Conservation (phyloP, 2,888 invertebrate species). For the Ganaspis brasiliensis region DNA sequence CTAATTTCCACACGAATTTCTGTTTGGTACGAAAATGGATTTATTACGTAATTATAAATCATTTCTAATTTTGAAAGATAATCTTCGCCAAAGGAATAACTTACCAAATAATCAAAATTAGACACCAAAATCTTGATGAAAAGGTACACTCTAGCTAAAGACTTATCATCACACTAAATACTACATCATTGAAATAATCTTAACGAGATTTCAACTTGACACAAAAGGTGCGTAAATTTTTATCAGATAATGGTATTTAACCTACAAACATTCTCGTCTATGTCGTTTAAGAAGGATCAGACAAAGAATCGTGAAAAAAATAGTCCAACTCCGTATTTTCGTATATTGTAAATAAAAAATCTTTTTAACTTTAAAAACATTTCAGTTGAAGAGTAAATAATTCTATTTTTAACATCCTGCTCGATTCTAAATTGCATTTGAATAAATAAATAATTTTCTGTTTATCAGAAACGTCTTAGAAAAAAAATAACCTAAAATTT, state of each 20-base stretch:
- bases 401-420: too few relatives aligned
- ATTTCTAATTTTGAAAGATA: neutral
- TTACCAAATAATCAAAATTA: conserved; percentile 11
- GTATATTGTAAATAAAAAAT: too few relatives aligned
- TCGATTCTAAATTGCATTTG: too few relatives aligned
- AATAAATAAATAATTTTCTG: too few relatives aligned
- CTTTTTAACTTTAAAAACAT: too few relatives aligned
- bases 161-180: neutral
- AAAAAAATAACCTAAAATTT: too few relatives aligned
- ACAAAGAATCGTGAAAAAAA: too few relatives aligned
- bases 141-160: neutral
- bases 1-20: neutral
- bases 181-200: conserved; percentile 1
- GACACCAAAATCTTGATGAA: neutral
- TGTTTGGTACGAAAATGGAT: neutral
- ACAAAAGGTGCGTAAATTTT: conserved; percentile 3
- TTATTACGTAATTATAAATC: neutral
- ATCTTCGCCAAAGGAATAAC: conserved; percentile 1
- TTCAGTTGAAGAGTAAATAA: too few relatives aligned
- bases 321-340: too few relatives aligned
- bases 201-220: neutral
- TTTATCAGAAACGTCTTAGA: too few relatives aligned
- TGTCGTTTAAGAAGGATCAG: too few relatives aligned
- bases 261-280: neutral
- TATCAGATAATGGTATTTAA: neutral